Conservation (phyloP, 2,797 vertebrate genomes). For the Aulostomus chinensis region DNA sequence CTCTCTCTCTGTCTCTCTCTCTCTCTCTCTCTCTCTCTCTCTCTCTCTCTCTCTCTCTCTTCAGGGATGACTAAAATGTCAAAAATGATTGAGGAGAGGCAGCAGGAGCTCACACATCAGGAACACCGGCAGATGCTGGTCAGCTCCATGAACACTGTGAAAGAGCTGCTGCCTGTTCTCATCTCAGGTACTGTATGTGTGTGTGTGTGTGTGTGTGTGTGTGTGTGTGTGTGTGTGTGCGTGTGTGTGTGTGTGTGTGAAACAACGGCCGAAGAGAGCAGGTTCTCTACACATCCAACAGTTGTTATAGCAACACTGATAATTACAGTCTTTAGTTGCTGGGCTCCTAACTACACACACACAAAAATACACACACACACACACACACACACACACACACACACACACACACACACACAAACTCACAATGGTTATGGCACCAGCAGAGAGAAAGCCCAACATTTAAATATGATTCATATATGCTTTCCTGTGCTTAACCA, state of each 20-base stretch:
- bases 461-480: too few relatives aligned
- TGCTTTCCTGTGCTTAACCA: too few relatives aligned
- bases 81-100: conserved; percentile 98
- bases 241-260: conserved; percentile 7
- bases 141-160: conserved; percentile 95
- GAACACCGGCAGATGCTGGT: conserved; percentile 96
- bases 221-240: conserved; percentile 6
- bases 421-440: too few relatives aligned
- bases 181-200: conserved; percentile 85
- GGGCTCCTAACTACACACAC: not conserved
- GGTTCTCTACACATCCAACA: conserved; percentile 42
- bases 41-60: conserved; percentile 5
- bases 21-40: not conserved
- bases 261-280: conserved; percentile 5
- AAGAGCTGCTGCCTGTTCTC: conserved; percentile 94
- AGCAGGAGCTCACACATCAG: conserved; percentile 97
- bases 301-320: conserved; percentile 77
- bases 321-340: conserved; percentile 73
- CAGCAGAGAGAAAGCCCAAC: too few relatives aligned
- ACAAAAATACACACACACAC: too few relatives aligned
- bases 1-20: not conserved
- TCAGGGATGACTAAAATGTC: conserved; percentile 99
- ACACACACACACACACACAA: too few relatives aligned
- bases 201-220: conserved; percentile 6
- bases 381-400: not conserved